Conservation (phyloP, 2,888 invertebrate species). For the Helobdella robusta region DNA sequence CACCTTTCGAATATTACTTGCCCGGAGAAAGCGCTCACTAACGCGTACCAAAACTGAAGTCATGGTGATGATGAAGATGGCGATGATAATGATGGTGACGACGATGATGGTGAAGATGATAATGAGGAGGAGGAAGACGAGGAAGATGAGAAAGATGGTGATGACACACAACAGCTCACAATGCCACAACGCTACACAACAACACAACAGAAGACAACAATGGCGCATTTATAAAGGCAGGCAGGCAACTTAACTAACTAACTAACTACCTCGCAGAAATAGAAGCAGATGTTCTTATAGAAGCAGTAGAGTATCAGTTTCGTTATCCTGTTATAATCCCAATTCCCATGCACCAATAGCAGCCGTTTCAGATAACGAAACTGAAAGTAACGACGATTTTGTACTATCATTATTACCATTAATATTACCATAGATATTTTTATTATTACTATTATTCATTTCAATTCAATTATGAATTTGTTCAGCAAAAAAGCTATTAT, state of each 20-base stretch:
- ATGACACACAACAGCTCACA: neutral
- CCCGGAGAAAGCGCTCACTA: slow-evolving; percentile 95
- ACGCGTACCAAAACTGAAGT: slow-evolving; percentile 82
- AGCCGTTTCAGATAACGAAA: slow-evolving; percentile 84
- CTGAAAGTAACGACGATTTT: too few relatives aligned
- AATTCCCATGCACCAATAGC: slow-evolving; percentile 91
- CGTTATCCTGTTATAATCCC: slow-evolving; percentile 88
- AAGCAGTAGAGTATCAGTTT: slow-evolving; percentile 96
- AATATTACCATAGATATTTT: too few relatives aligned
- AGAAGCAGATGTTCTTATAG: slow-evolving; percentile 98
- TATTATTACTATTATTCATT: too few relatives aligned
- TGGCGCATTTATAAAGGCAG: neutral
- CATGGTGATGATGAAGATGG: slow-evolving; percentile 12
- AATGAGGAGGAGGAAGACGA: slow-evolving; percentile 7
- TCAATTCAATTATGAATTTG: too few relatives aligned
- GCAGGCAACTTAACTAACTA: neutral
- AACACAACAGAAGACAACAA: neutral
- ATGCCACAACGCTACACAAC: neutral
- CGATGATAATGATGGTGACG: slow-evolving; percentile 14
- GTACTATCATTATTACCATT: too few relatives aligned
- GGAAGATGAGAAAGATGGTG: too few relatives aligned
- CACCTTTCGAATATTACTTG: slow-evolving; percentile 97
- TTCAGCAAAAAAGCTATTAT: too few relatives aligned
- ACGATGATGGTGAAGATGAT: slow-evolving; percentile 6
- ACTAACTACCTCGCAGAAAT: slow-evolving; percentile 72